Conservation (phyloP, 37 sponge, comb jelly and placozoan genomes). For the Agelas oroides region DNA sequence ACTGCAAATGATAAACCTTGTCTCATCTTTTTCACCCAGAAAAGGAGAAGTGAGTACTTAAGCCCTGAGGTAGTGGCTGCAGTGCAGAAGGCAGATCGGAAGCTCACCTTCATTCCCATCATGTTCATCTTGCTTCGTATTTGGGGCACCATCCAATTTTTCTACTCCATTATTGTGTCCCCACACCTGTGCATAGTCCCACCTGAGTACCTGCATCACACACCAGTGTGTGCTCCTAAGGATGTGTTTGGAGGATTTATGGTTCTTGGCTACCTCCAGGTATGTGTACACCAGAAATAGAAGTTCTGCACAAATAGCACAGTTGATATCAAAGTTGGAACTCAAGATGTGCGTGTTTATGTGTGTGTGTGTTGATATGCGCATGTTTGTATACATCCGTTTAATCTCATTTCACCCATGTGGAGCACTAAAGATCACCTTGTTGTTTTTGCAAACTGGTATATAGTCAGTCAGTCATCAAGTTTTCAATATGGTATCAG, state of each 20-base stretch:
- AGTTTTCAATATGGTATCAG: too few relatives aligned
- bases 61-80: slow-evolving; percentile 16
- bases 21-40: background rate
- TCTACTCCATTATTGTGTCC: background rate
- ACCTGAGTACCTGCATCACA: too few relatives aligned
- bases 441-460: too few relatives aligned
- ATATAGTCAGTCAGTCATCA: too few relatives aligned
- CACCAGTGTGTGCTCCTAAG: background rate
- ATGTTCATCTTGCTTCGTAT: slow-evolving; percentile 64
- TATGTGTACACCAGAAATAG: too few relatives aligned
- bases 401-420: too few relatives aligned
- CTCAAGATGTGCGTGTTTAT: background rate
- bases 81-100: slow-evolving; percentile 37
- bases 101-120: slow-evolving; percentile 57
- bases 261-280: slow-evolving; percentile 23
- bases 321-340: too few relatives aligned
- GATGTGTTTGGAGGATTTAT: background rate
- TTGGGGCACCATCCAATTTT: slow-evolving; percentile 73
- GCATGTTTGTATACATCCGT: too few relatives aligned
- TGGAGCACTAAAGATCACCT: too few relatives aligned
- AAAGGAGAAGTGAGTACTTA: background rate
- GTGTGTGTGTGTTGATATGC: background rate
- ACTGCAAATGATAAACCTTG: too few relatives aligned
- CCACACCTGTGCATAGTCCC: too few relatives aligned
- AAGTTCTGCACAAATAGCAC: too few relatives aligned